Base-by-base conservation (phyloP, 2,113 vertebrate species). In the Panthera uncia region DNA sequence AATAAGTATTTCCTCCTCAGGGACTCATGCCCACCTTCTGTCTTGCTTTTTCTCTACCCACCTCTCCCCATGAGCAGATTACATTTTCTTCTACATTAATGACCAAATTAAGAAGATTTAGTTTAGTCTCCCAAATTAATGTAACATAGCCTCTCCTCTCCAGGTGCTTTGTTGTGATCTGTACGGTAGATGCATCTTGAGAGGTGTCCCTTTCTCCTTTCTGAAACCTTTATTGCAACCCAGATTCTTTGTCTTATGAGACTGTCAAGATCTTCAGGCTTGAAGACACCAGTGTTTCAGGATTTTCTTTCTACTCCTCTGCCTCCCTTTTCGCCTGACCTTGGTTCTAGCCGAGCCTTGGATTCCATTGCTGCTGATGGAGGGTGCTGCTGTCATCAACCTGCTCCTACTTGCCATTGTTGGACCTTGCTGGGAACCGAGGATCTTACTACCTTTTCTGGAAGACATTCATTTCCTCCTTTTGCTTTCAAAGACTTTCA, bases 341-440 rank as follows among this genome's bases (percentile, higher is more conserved):
- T 68, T 19, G 2, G 2, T 29, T 96, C 41, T 76, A 3, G 25
- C 21, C 4, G 52, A 45, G 33, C 52, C 23, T 36, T 66, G 29
- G 10, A 33, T 27, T 27, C 31, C 23, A 6, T 10, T 27, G 36
- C n/a, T 74, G 5, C 31, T 14, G 38, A 41, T 38, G 16, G 33
- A 33, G 21, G 16, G 1, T 45, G 3, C 57, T 1, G 0, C 23
- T 52, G 12, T 65, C 1, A 29, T 18, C 41, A 18, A 3, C 18
- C 31, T 2, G 3, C 38, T 48, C 81, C 41, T 45, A 52, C 11
- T 33, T 50, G 81, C 29, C 25, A 0, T 3, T 14, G 25, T 6
- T 50, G 45, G 3, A 15, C 1, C 2, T 5, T 55, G 2, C 41
- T 52, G 33, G 27, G 31, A 0, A 12, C 33, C 4, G 2, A 41